Conservation (phyloP, 2,888 invertebrate species). For the Parapristionchus giblindavisi region DNA sequence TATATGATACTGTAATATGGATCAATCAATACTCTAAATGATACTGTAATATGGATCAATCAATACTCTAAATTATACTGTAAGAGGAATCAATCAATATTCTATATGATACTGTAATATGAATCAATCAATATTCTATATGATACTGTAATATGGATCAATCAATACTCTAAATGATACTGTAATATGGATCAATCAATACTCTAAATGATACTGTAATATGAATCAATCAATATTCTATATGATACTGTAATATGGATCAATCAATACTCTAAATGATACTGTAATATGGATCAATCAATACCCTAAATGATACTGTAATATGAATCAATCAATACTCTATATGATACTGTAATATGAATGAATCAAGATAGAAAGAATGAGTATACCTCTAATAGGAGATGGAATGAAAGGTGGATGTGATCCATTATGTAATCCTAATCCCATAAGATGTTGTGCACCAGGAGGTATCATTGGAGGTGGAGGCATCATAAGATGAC, state of each 20-base stretch:
- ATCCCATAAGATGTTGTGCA: background rate
- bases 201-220: background rate
- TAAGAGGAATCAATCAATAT: no score
- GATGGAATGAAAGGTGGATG: constrained; percentile 25
- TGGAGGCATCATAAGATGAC: no score
- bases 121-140: background rate
- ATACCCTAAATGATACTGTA: no score
- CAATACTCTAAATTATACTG: background rate
- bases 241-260: background rate
- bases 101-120: no score
- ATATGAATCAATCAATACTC: background rate
- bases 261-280: background rate
- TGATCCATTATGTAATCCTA: constrained; percentile 1
- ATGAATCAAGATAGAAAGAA: no score
- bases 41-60: constrained; percentile 2
- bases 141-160: background rate
- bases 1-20: background rate
- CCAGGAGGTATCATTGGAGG: constrained; percentile 20
- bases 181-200: background rate
- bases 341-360: background rate
- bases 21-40: no score
- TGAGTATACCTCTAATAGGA: constrained; percentile 1
- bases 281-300: no score
- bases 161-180: no score
- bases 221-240: no score